These are phyloP conservation scores for Rhynchophorus ferrugineus DNA, from an alignment of 1,140 invertebrate species.

Conservation along the genomic window DNA sequence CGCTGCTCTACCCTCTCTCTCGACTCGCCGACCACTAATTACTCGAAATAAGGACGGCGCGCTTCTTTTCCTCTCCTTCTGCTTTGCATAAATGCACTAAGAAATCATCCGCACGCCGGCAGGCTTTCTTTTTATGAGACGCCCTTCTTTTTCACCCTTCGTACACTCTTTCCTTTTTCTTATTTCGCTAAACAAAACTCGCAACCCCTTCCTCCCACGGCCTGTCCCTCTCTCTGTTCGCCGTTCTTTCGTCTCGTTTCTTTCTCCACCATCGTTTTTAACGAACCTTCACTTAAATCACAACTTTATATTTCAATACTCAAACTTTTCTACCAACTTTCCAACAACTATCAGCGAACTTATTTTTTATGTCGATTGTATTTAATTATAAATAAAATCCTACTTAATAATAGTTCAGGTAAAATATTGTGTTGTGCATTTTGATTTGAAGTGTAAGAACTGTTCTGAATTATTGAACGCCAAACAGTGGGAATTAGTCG, in stretches of 20 bases:
- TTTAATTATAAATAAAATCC: no score
- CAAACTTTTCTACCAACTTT: slow-evolving; percentile 13
- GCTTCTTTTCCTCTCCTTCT: slow-evolving; percentile 27
- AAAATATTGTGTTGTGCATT: no score
- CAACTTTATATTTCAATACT: slow-evolving; percentile 24
- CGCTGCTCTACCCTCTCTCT: slow-evolving; percentile 32
- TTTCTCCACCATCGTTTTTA: slow-evolving; percentile 10
- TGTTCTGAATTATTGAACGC: no score
- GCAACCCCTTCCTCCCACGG: slow-evolving; percentile 23
- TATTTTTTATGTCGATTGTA: no score
- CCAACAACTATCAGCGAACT: slow-evolving; percentile 22
- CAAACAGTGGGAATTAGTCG: no score
- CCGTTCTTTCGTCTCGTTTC: not conserved
- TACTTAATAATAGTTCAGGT: no score
- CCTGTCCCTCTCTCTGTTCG: slow-evolving; percentile 1
- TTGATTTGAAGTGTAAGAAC: no score
- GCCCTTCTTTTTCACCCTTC: slow-evolving; percentile 32
- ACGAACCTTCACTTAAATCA: slow-evolving; percentile 24
- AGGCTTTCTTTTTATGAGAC: slow-evolving; percentile 25
- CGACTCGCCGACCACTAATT: slow-evolving; percentile 38
- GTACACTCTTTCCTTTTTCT: slow-evolving; percentile 32
- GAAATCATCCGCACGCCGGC: slow-evolving; percentile 35
- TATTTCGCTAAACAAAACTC: slow-evolving; percentile 31
- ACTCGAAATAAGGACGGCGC: slow-evolving; percentile 34
- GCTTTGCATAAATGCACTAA: slow-evolving; percentile 41